phyloP scores from a whole-genome alignment of 2,797 vertebrate genomes.

The Gorsachius magnificus region DNA sequence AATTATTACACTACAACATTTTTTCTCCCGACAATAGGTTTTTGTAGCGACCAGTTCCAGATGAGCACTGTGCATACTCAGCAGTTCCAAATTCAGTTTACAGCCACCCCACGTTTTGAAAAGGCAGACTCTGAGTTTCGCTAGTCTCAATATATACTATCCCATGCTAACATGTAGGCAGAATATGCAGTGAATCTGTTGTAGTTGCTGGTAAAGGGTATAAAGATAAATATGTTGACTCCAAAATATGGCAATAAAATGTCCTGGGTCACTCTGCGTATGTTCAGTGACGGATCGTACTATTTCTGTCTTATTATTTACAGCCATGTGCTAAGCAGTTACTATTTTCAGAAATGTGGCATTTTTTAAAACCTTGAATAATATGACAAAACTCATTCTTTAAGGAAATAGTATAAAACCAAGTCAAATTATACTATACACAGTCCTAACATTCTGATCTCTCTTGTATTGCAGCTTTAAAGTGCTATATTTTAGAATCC shows the following conservation, averaged over 20 bases:
- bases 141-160: rapidly evolving
- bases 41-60: not conserved
- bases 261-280: not conserved
- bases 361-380: conserved; percentile 55
- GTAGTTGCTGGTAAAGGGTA: not conserved
- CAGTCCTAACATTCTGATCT: not conserved
- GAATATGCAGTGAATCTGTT: not conserved
- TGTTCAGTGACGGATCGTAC: not conserved
- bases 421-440: not conserved
- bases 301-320: not conserved
- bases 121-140: not conserved
- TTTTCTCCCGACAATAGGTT: not conserved
- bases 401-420: not conserved
- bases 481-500: conserved; percentile 66
- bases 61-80: not conserved
- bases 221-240: not conserved
- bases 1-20: not conserved
- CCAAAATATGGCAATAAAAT: not conserved
- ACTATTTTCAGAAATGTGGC: not conserved
- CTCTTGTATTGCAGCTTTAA: conserved; percentile 82
- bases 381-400: not conserved
- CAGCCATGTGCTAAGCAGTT: not conserved
- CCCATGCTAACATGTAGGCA: not conserved
- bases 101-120: not conserved
- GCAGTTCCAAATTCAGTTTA: not conserved